Evolutionary conservation across 2,797 vertebrate species (phyloP).

Genomic region (Myiothlypis coronata): DNA sequence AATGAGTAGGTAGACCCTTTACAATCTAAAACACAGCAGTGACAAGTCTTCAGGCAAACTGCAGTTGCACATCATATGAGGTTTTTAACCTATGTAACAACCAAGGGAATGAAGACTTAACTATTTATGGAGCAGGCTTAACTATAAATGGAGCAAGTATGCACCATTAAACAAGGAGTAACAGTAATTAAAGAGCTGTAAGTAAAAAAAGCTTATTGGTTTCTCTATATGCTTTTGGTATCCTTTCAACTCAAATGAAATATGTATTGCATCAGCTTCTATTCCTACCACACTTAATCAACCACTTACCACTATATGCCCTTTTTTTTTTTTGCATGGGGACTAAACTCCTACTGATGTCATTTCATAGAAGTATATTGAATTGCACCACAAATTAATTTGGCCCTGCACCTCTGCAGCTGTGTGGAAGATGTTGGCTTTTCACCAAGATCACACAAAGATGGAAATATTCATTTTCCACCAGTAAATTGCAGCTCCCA

Average conservation of each 20-base stretch:
- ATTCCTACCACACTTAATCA: neutral
- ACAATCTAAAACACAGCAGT: neutral
- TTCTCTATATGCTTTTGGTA: neutral
- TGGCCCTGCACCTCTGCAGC: slow-evolving; percentile 66
- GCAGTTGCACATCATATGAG: neutral
- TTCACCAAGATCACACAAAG: slow-evolving; percentile 64
- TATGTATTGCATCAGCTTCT: neutral
- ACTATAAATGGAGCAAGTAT: neutral
- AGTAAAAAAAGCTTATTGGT: neutral
- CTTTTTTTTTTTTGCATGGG: neutral
- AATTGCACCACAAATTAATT: slow-evolving; percentile 42
- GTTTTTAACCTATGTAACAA: neutral
- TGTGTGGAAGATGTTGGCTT: slow-evolving; percentile 61
- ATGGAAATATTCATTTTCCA: slow-evolving; percentile 61
- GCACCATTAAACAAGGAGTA: neutral
- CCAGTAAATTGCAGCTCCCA: slow-evolving; percentile 47
- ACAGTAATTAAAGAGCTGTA: neutral
- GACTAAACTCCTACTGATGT: slow-evolving; percentile 22
- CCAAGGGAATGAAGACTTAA: neutral
- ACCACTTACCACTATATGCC: neutral
- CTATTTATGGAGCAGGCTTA: neutral
- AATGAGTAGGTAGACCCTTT: neutral
- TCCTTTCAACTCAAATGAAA: neutral
- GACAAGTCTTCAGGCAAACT: neutral
- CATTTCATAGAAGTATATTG: slow-evolving; percentile 1